phyloP scores from a whole-genome alignment of 2,888 invertebrate species.

The Ophraella communa region DNA sequence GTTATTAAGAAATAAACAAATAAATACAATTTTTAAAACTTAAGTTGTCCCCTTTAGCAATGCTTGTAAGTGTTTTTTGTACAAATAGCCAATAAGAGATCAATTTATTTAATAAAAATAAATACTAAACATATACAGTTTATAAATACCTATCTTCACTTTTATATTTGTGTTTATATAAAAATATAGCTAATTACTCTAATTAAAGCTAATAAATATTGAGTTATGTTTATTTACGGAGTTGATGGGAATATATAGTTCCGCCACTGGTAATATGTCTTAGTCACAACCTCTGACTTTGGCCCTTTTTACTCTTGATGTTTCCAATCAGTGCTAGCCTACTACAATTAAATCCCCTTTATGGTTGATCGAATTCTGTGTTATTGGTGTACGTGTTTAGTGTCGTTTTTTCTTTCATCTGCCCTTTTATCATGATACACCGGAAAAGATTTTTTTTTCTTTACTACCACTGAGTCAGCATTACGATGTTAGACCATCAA shows the following conservation, averaged over 20 bases:
- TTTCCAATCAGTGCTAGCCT: constrained; percentile 56
- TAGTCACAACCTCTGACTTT: constrained; percentile 52
- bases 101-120: no score
- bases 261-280: constrained; percentile 45
- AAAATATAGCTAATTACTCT: no score
- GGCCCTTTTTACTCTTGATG: constrained; percentile 39
- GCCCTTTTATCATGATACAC: constrained; percentile 27
- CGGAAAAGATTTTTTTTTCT: constrained; percentile 23
- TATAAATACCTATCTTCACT: no score
- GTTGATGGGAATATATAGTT: background rate
- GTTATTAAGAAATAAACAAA: no score
- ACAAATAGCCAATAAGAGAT: no score
- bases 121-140: no score
- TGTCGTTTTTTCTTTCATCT: constrained; percentile 28
- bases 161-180: no score
- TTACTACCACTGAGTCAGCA: constrained; percentile 26
- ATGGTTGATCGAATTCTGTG: constrained; percentile 57
- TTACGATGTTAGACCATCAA: background rate
- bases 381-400: constrained; percentile 47
- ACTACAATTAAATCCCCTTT: constrained; percentile 59
- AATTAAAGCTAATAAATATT: no score
- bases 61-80: no score
- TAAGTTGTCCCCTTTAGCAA: no score
- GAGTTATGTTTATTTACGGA: no score
- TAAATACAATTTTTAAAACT: no score